phyloP scores from a whole-genome alignment of 2,797 vertebrate genomes.

The Sternarchorhynchus goeldii region DNA sequence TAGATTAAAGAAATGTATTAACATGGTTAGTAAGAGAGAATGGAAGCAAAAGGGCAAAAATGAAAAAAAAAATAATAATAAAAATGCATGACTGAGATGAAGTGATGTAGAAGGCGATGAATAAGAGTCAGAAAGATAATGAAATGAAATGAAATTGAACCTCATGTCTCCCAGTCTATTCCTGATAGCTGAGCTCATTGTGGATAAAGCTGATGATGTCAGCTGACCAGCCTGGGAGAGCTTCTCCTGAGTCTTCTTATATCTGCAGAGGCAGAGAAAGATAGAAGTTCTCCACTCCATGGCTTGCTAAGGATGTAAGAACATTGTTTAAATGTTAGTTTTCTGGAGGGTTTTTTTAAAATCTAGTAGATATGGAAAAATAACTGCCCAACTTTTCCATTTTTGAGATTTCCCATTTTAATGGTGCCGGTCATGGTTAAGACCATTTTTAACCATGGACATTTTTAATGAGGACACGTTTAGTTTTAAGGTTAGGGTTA shows the following conservation, averaged over 20 bases:
- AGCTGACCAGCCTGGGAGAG: constrained; percentile 90
- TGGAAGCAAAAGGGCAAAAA: neutral
- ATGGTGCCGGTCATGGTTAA: too few relatives aligned
- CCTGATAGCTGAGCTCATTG: constrained; percentile 84
- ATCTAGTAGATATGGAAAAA: neutral
- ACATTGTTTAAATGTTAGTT: neutral
- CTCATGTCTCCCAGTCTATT: constrained; percentile 91
- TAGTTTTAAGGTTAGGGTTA: too few relatives aligned
- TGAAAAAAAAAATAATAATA: neutral
- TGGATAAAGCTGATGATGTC: constrained; percentile 88
- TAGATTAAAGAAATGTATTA: neutral
- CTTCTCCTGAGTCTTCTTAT: constrained; percentile 90
- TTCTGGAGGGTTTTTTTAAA: neutral
- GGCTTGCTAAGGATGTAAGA: neutral
- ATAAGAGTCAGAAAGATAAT: neutral
- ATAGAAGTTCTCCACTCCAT: constrained; percentile 7
- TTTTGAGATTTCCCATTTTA: neutral
- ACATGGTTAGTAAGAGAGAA: neutral
- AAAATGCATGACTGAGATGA: neutral
- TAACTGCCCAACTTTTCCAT: neutral
- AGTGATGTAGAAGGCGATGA: neutral
- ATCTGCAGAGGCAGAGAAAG: constrained; percentile 70
- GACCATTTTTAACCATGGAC: too few relatives aligned
- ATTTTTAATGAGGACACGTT: too few relatives aligned
- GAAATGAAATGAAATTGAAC: constrained; percentile 66